Evolutionary conservation across 35 echinoderm and acorn worm genomes (phyloP), one percentile per base, ranked within the genome.

Genomic region (Ptychodera flava): DNA sequence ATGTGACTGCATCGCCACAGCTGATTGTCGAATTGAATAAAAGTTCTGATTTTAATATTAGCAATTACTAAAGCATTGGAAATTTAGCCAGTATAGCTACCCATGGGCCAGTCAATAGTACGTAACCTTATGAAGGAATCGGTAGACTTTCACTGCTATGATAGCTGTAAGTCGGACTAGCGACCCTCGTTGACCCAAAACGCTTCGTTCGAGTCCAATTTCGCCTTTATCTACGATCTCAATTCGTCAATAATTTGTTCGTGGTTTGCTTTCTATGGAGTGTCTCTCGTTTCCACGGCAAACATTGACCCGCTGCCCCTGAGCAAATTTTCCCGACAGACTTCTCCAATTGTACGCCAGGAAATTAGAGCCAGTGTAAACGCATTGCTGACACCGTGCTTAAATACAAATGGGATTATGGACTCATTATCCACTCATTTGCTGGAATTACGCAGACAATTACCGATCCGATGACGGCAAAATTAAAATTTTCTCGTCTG

Each of bases 401-500:
- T 64, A 64, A 64, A 64, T 64, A 64, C 45, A 64, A 64, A 64
- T 64, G 22, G 22, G 22, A 64, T 64, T 64, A 64, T 22, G 6
- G 45, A 12, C 45, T 64, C 45, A 64, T 64, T 64, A 64, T 64
- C 45, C 6, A 64, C 45, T 64, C 45, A 6, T 64, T 64, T 64
- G 45, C 45, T 64, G 22, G 45, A 64, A 64, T 64, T 64, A 64
- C 22, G 45, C 45, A 64, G 45, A 64, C 45, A 64, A 64, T 64
- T 64, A 64, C 45, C 6, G 22, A 64, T 64, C 45, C 22, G 22
- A 22, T 64, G 6, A 64, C 45, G 22, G 45, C 6, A 64, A 64
- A 64, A 64, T 64, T 64, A 64, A 64, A 64, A 64, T 64, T 64
- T 64, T 64, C 45, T 64, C 45, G 45, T 64, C 45, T 64, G 45